phyloP scores from a whole-genome alignment of 2,113 vertebrate species.

The Octodon degus region DNA sequence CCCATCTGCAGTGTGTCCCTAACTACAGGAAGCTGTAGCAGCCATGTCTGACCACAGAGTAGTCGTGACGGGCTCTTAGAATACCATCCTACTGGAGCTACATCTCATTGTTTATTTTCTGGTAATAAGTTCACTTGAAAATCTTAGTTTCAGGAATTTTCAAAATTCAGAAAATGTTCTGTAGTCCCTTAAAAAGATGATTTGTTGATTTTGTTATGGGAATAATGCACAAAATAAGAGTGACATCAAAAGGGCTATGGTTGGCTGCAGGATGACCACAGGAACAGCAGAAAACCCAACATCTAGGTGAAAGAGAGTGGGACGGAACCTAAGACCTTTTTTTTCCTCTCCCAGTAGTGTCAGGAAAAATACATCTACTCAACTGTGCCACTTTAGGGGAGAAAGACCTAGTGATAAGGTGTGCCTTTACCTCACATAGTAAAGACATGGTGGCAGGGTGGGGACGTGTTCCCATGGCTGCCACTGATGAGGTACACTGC shows the following conservation, averaged over 20 bases:
- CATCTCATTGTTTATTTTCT: not conserved
- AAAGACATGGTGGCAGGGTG: not conserved
- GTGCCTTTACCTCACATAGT: not conserved
- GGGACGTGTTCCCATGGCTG: not conserved
- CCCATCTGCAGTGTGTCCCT: not conserved
- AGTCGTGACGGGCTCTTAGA: not conserved
- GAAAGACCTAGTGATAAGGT: not conserved
- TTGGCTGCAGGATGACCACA: not conserved
- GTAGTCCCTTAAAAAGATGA: not conserved
- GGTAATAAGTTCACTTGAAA: not conserved
- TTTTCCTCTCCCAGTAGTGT: not conserved
- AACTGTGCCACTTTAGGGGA: not conserved
- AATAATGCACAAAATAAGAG: not conserved
- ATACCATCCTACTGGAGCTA: not conserved
- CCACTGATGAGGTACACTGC: not conserved
- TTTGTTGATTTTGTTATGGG: not conserved
- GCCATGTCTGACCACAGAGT: not conserved
- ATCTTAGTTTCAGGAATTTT: not conserved
- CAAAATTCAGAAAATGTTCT: slow-evolving; percentile 28
- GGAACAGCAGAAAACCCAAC: not conserved
- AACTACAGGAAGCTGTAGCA: not conserved
- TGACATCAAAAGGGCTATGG: not conserved
- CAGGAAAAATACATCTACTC: not conserved
- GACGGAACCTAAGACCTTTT: not conserved
- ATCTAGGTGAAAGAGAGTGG: not conserved